Evolutionary conservation across 2,113 vertebrate species (phyloP).

Genomic region (Charina bottae): DNA sequence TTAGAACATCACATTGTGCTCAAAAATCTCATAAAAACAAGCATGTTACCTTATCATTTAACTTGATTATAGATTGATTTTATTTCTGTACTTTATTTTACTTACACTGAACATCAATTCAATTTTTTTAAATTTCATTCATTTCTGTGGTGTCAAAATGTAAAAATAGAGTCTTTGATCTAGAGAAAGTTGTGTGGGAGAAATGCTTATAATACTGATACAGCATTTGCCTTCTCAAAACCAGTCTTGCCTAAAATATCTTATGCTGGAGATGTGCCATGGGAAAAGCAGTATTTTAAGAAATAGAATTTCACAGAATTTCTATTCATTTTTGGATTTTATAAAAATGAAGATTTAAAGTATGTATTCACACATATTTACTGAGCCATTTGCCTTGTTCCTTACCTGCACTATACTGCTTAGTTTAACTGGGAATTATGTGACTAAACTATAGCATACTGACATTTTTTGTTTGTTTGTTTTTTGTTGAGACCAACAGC

Average conservation of each 20-base stretch:
- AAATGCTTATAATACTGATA: not conserved
- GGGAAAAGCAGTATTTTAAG: not conserved
- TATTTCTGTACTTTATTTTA: not conserved
- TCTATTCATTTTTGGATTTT: not conserved
- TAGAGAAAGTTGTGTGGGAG: not conserved
- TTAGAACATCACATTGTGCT: not conserved
- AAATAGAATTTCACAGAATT: not conserved
- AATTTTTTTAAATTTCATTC: not conserved
- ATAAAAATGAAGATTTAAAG: not conserved
- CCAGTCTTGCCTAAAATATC: not conserved
- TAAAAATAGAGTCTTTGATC: not conserved
- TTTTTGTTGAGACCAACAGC: not conserved
- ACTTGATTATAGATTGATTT: not conserved
- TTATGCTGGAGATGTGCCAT: not conserved
- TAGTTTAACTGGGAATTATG: not conserved
- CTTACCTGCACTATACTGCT: conserved; percentile 16
- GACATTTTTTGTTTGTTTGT: not conserved
- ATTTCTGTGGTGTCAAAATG: not conserved
- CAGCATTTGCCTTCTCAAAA: not conserved
- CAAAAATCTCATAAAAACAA: not conserved
- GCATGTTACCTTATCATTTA: not conserved
- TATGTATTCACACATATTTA: not conserved
- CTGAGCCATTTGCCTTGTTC: conserved; percentile 6
- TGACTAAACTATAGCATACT: not conserved
- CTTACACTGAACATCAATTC: not conserved